Conservation (phyloP, 2,888 invertebrate species). For the Andrena flavipes region DNA sequence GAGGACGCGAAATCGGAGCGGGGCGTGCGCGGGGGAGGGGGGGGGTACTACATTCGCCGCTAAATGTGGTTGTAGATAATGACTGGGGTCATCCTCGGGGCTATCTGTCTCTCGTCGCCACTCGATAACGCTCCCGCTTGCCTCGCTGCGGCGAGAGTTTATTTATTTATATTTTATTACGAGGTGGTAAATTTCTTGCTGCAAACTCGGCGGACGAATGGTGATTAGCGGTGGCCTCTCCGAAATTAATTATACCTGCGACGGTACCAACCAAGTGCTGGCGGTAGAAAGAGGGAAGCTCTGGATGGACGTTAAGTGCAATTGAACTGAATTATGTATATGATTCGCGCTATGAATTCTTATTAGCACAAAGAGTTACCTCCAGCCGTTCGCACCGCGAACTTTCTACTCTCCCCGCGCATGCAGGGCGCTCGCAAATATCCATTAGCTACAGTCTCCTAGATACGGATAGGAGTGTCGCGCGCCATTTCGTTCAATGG, state of each 20-base stretch:
- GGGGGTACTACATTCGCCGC: slow-evolving; percentile 22
- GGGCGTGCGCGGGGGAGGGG: not conserved
- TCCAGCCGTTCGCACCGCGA: too few species aligned
- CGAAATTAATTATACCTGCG: too few species aligned
- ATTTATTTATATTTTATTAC: not conserved
- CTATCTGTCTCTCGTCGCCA: slow-evolving; percentile 59
- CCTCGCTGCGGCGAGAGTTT: not conserved
- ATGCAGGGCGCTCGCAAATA: not conserved
- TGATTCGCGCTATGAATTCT: too few species aligned
- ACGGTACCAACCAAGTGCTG: too few species aligned
- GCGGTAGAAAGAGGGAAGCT: too few species aligned
- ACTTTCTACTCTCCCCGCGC: not conserved
- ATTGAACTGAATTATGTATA: too few species aligned
- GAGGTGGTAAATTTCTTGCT: not conserved
- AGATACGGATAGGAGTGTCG: not conserved
- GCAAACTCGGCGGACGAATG: too few species aligned
- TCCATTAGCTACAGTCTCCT: not conserved
- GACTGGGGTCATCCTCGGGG: slow-evolving; percentile 71
- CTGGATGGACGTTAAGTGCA: too few species aligned
- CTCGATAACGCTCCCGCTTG: not conserved
- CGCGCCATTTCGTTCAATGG: not conserved
- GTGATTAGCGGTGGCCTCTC: too few species aligned
- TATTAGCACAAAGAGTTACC: too few species aligned
- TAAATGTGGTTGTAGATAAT: slow-evolving; percentile 71
- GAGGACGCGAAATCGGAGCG: slow-evolving; percentile 15